Base-by-base conservation (phyloP, 2,888 invertebrate species). In the Congeria kusceri region DNA sequence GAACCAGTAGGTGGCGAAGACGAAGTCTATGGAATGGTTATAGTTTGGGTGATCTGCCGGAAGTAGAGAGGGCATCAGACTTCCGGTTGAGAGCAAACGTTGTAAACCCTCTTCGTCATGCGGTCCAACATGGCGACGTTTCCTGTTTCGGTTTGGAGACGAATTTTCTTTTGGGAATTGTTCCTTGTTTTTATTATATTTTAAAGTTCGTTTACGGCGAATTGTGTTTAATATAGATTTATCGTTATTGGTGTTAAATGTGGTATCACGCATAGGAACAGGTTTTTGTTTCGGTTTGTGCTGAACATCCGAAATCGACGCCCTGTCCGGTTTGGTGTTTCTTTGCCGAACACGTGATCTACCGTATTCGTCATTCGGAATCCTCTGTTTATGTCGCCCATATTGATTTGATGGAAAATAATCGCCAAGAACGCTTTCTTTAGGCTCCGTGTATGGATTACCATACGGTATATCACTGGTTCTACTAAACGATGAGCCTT, bases 1-100 rank as follows among this genome's bases (percentile, higher is more conserved):
- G 83, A 96, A 94, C 95, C 96, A 96, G 89, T 96, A 96, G 9
- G 96, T 95, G 5, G 96, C 95, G 91, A 97, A 96, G 23, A 96
- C 94, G 63, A 96, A 93, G 93, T 97, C 94, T 49, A 94, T 93
- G 15, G 84, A 92, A 95, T 92, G 87, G 68, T 90, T 89, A 63
- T 89, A 90, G 64, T 88, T 84, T 3, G 80, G 95, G 91, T 95
- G 90, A 63, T 94, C 94, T 1, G 68, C 49, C 15, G 87, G 70
- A 59, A 92, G 80, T 5, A 94, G 93, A 20, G 94, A 90, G 88
- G 94, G 91, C 79, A 93, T 91, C 87, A 94, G 87, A 72, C 95
- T 93, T 20, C 94, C 94, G 20, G 94, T 94, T 3, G 94, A 94
- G 44, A 94, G 88, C 0, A 93, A 86, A 62, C 94, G 76, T 86